These are phyloP conservation scores for Myocastor coypus DNA, from an alignment of 2,113 vertebrate species.

Conservation along the genomic window DNA sequence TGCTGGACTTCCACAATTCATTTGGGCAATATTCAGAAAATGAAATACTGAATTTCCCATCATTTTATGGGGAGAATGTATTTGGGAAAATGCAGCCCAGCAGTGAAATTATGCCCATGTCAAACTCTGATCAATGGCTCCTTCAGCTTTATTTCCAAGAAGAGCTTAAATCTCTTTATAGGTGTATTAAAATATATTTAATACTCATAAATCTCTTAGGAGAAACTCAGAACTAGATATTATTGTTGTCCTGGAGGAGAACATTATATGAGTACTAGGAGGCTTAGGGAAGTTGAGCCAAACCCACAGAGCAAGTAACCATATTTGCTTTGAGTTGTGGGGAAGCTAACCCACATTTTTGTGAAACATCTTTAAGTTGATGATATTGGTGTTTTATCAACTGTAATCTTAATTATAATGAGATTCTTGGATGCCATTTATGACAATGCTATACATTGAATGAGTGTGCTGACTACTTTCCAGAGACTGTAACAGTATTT, in stretches of 20 bases:
- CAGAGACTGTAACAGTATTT: neutral
- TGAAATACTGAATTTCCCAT: slow-evolving; percentile 79
- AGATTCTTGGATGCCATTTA: neutral
- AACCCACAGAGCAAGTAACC: neutral
- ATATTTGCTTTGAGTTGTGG: neutral
- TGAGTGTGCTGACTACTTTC: neutral
- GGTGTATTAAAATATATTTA: slow-evolving; percentile 80
- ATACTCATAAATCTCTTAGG: slow-evolving; percentile 74
- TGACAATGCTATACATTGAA: neutral
- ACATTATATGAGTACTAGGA: neutral
- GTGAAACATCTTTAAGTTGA: neutral
- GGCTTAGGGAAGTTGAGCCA: neutral
- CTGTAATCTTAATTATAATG: slow-evolving; percentile 5
- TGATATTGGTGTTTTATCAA: neutral
- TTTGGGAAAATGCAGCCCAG: slow-evolving; percentile 75
- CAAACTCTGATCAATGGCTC: slow-evolving; percentile 79
- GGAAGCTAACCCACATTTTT: neutral
- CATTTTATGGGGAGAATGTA: slow-evolving; percentile 76
- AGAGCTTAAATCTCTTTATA: slow-evolving; percentile 76
- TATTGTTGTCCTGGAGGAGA: slow-evolving; percentile 67
- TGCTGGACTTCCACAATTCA: slow-evolving; percentile 78
- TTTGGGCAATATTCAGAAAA: slow-evolving; percentile 83
- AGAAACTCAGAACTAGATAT: slow-evolving; percentile 61
- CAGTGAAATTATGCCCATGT: slow-evolving; percentile 77
- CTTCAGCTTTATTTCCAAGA: slow-evolving; percentile 73